phyloP scores from a whole-genome alignment of 2,888 invertebrate genomes.

The Drosophila dives region DNA sequence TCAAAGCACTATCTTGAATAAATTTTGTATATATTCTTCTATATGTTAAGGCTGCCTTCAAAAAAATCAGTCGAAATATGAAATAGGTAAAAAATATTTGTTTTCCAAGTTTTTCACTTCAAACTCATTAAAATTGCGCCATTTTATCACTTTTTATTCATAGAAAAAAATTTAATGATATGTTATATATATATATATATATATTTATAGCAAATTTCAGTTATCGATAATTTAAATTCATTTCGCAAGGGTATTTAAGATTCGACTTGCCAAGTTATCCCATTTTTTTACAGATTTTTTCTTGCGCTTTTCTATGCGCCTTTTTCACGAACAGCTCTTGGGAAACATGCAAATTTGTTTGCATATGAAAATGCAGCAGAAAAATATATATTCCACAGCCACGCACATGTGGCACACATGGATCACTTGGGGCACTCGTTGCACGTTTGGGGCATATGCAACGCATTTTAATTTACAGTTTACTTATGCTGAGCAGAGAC shows the following conservation, averaged over 20 bases:
- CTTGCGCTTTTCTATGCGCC: slow-evolving; percentile 63
- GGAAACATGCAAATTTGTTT: slow-evolving; percentile 76
- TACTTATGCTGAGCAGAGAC: slow-evolving; percentile 54
- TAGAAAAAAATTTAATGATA: fast-evolving
- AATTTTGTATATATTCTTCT: background rate
- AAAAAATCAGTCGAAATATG: background rate
- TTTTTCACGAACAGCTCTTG: slow-evolving; percentile 11
- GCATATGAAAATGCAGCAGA: slow-evolving; percentile 59
- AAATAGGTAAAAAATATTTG: background rate
- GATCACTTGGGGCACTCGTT: background rate
- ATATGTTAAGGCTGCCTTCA: background rate
- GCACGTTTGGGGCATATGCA: slow-evolving; percentile 57
- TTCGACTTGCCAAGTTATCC: background rate
- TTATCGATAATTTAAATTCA: background rate
- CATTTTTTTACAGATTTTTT: slow-evolving; percentile 26
- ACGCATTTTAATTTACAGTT: slow-evolving; percentile 58
- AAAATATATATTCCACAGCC: background rate
- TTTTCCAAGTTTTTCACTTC: background rate
- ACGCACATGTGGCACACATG: slow-evolving; percentile 3
- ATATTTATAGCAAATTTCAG: background rate
- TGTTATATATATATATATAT: no score
- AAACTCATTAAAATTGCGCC: background rate
- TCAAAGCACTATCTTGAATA: background rate
- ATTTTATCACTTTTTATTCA: fast-evolving
- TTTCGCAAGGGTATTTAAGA: background rate